Evolutionary conservation across 2,888 invertebrate species (phyloP), one percentile per base, ranked within the genome.

Genomic region (Bembecia ichneumoniformis): DNA sequence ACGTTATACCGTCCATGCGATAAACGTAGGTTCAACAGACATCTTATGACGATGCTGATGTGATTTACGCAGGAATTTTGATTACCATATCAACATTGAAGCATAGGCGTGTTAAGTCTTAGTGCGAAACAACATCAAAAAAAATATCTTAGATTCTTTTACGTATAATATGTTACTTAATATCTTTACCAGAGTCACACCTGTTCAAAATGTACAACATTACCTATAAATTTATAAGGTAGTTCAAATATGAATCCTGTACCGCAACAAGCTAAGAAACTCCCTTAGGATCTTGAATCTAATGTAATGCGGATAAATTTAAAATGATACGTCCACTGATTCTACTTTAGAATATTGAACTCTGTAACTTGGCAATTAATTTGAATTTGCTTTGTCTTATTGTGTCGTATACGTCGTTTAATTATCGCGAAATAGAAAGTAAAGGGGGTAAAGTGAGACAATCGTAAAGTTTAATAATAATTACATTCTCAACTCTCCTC

Each of bases 381-480:
- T 64, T 54, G 48, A 62, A 56, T 59, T 62, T 70, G 45, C 57
- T 52, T 54, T 61, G 65, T 52, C 43, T 50, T 49, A 47, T 16
- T 44, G 40, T 47, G 60, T 55, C 55, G 52, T 58, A 59, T 74
- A 64, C 54, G 64, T 54, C 70, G 55, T 71, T 70, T 59, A 54
- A 57, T 47, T 51, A 55, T 50, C 50, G 48, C 52, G 48, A 11
- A 35, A 52, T 54, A 59, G 58, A 57, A 64, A 68, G 74, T 66
- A 76, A 82, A 81, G 82, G 87, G 87, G 87, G 86, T 86, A 82
- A 84, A 83, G 82, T 84, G 86, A 87, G 84, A 87, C 87, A 87
- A 87, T 87, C 86, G 87, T 86, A 86, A 86, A 87, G 79, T 87
- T 87, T 86, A 87, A 87, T 87, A 87, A 87, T 87, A 87, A 87